A percentile compares a stretch with the other conserved stretches of the same genome.
These are phyloP conservation scores for Sebastes cheni DNA, from an alignment of 2,797 vertebrate genomes.

Conservation along the genomic window DNA sequence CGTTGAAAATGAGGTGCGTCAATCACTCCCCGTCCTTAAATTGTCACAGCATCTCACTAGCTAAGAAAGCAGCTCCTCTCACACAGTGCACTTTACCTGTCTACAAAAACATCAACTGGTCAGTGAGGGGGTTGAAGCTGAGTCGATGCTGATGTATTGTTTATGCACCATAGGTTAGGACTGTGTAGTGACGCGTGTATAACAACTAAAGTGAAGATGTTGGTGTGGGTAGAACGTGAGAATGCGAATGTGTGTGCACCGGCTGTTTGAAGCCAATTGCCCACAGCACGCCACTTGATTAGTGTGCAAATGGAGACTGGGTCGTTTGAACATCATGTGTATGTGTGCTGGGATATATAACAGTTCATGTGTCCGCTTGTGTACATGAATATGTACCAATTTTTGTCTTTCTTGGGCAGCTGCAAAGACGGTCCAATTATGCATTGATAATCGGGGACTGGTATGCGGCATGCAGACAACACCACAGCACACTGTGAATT, in stretches of 20 bases:
- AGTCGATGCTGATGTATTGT: neutral
- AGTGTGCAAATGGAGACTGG: neutral
- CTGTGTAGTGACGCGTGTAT: neutral
- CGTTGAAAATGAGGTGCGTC: neutral
- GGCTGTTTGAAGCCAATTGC: conserved; percentile 35
- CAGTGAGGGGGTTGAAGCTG: neutral
- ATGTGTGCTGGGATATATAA: neutral
- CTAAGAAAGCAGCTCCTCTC: neutral
- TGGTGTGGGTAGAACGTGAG: neutral
- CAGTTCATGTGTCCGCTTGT: neutral
- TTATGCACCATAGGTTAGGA: neutral
- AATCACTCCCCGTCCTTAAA: no score
- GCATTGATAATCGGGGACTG: neutral
- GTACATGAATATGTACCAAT: neutral
- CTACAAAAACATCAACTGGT: neutral
- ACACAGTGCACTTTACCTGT: neutral
- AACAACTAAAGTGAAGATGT: neutral
- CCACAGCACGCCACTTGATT: conserved; percentile 6
- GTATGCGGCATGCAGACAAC: neutral
- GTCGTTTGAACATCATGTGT: conserved; percentile 4
- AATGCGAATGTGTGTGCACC: neutral
- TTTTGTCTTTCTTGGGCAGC: neutral
- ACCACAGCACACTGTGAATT: neutral
- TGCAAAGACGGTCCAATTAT: neutral
- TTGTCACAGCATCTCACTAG: neutral